Base-by-base conservation (phyloP, 2,888 invertebrate genomes). In the Panorpa germanica region DNA sequence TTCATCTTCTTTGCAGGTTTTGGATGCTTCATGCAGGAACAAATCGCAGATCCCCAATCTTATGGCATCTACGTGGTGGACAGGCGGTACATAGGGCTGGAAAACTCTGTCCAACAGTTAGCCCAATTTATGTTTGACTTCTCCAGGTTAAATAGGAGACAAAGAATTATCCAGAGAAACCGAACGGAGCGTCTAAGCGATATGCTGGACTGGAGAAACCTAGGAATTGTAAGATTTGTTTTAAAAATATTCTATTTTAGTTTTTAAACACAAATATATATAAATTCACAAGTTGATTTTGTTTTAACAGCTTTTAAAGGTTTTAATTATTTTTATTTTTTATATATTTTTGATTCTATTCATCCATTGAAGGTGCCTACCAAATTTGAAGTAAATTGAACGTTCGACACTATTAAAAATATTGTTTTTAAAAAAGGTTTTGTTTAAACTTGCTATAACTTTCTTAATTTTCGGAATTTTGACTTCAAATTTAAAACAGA, bases 61-160 rank as follows among this genome's bases (percentile, higher is more conserved):
- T 98, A 98, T 49, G 98, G 96, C 26, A 95, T 98, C 41, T 99
- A 96, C 56, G 86, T 99, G 23, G 88, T 99, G 12, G 98, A 98
- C 53, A 64, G 98, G 9, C 65, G 93, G 31, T 81, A 71, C 51
- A 90, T 91, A 40, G 74, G 75, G 4, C 53, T 91, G 2, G 93
- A 98, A 49, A 82, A 81, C 28, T 83, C 86, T 17, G 77, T 95
- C 3, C 80, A 85, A 40, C 91, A 96, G 46, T 59, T 98, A 8
- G 78, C 90, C 0, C 73, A 70, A 39, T 86, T 70, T 45, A 90
- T 96, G 88, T 86, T 68, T 52, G 93, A 95, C 44, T 96, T 95
- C 47, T 71, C 82, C 17, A 71, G 80, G 38, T 55, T 96, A 29
- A 81, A 81, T 37, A 67, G 98, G 34, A 65, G 98, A 24, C 98